Evolutionary conservation across 2,888 invertebrate species (phyloP).

Genomic region (Ceraclea dissimilis): DNA sequence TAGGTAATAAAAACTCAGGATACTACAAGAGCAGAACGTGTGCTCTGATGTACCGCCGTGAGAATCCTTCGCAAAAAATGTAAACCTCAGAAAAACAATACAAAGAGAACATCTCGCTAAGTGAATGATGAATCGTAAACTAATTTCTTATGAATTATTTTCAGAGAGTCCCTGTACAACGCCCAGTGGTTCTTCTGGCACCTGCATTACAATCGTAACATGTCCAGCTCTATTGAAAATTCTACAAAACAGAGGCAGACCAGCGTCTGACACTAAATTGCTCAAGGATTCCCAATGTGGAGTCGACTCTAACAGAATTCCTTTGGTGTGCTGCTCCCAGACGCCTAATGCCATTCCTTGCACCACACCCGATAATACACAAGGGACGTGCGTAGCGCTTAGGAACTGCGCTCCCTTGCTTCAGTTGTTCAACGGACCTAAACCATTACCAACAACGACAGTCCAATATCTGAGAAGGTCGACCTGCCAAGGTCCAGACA

Average conservation of each 20-base stretch:
- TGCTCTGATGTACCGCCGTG: no score
- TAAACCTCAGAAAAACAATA: no score
- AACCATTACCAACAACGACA: conserved; percentile 13
- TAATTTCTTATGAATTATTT: no score
- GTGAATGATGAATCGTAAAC: no score
- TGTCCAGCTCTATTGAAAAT: conserved; percentile 27
- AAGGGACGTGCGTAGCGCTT: conserved; percentile 15
- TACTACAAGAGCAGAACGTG: no score
- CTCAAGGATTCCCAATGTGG: conserved; percentile 19
- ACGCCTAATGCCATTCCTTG: conserved; percentile 2
- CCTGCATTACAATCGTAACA: conserved; percentile 28
- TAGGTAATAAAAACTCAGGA: no score
- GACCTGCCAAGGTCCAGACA: conserved; percentile 31
- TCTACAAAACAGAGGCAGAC: conserved; percentile 10
- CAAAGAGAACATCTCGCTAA: no score
- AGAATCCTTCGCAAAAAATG: no score
- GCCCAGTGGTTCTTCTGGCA: conserved; percentile 28
- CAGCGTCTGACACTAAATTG: conserved; percentile 8
- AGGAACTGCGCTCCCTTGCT: conserved; percentile 24
- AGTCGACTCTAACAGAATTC: not conserved
- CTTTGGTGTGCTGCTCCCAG: conserved; percentile 29
- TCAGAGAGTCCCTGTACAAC: conserved; percentile 4
- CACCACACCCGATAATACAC: conserved; percentile 13
- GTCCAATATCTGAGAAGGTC: conserved; percentile 21
- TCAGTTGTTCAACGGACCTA: conserved; percentile 27